Percentiles rank a stretch among this genome's conserved stretches.
phyloP scores from a whole-genome alignment of 2,113 vertebrate genomes.

The Thamnophis sirtalis region DNA sequence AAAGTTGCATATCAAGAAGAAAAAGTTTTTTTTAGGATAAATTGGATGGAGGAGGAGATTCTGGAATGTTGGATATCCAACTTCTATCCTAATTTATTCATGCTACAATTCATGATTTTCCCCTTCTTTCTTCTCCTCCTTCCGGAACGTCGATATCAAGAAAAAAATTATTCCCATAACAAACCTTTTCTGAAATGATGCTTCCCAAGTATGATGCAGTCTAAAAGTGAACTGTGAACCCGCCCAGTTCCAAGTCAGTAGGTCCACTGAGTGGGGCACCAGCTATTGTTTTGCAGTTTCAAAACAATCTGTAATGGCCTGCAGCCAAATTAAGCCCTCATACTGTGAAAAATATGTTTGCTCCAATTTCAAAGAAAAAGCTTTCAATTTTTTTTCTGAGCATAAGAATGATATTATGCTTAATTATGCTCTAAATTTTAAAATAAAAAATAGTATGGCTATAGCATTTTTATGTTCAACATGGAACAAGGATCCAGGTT shows the following conservation, averaged over 20 bases:
- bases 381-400: neutral
- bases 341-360: neutral
- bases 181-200: neutral
- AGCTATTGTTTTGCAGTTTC: neutral
- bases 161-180: neutral
- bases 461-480: neutral
- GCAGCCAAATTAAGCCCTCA: neutral
- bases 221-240: neutral
- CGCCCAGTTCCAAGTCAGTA: neutral
- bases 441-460: neutral
- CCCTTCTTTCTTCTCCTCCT: neutral
- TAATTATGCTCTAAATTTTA: neutral
- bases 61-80: neutral
- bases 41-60: neutral
- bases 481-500: neutral
- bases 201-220: neutral
- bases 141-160: neutral
- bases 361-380: neutral
- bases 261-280: neutral
- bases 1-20: constrained; percentile 1
- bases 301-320: neutral
- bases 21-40: neutral
- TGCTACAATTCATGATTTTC: neutral
- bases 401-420: neutral
- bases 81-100: neutral